These are phyloP conservation scores for Tricholaema leucomelas DNA, from an alignment of 2,113 vertebrate species.

Conservation along the genomic window DNA sequence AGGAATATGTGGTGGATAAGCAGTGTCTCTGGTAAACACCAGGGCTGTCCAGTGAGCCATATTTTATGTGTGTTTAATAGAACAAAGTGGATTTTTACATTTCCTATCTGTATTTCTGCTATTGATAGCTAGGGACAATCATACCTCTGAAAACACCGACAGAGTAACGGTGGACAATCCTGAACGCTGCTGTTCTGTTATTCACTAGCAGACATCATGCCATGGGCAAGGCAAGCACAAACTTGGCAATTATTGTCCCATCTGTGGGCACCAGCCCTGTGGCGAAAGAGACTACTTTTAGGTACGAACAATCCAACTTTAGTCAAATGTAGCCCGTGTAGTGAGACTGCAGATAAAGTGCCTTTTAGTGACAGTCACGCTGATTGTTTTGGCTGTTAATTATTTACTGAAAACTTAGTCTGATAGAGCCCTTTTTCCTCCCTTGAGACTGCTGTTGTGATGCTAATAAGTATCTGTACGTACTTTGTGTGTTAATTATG, in stretches of 20 bases:
- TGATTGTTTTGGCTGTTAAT: neutral
- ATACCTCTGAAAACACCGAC: neutral
- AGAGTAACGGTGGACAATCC: neutral
- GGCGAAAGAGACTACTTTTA: neutral
- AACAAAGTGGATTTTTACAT: neutral
- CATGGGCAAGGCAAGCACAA: neutral
- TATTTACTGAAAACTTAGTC: conserved; percentile 12
- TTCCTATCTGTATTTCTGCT: neutral
- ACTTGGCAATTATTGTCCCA: neutral
- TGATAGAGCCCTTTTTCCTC: neutral
- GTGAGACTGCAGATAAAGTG: neutral
- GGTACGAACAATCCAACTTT: neutral
- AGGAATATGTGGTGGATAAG: neutral
- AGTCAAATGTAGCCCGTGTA: neutral
- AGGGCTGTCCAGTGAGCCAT: neutral
- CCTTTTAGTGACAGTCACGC: neutral
- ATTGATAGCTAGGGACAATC: neutral
- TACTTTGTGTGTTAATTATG: conserved; percentile 22
- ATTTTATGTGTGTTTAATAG: neutral
- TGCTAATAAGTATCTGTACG: conserved; percentile 14
- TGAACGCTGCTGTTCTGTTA: neutral
- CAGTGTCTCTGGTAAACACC: neutral
- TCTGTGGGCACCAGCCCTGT: neutral
- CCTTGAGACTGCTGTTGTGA: neutral
- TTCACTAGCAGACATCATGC: neutral